Evolutionary conservation across 2,113 vertebrate species (phyloP), one percentile per base, ranked within the genome.

Genomic region (Isurus oxyrinchus): DNA sequence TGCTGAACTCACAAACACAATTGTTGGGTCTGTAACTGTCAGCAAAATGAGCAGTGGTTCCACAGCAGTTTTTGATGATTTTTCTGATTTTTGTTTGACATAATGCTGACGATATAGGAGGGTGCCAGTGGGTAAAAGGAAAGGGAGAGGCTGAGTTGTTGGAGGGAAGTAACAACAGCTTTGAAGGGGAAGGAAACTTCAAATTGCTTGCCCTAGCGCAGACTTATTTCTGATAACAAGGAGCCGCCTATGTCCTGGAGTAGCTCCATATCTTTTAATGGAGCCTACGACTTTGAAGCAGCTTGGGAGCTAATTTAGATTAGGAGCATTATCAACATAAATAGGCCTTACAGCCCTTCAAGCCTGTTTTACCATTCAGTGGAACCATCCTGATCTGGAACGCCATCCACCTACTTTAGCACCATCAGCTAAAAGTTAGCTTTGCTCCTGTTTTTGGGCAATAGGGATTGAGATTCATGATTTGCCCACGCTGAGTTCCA

Each of bases 111-210:
- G 6, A 61, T 40, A 19, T 66, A 40, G 59, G 59, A 94, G 90
- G 90, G 59, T 94, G 35, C n/a, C 90, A 94, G 59, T 63, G 35
- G 21, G 5, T 40, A 7, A 94, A 63, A 94, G 90, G 90, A 94
- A 94, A 63, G 90, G 90, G 90, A 94, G 59, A 63, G 59, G 90
- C 59, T 94, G 59, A 94, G 57, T 94, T 25, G 35, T 63, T 94
- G 59, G 59, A 94, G 90, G 90, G 59, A 94, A 66, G 59, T 5
- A 94, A 63, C 59, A 94, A 94, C n/a, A 84, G 7, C 31, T 40
- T 1, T 19, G n/a, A 94, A 94, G 90, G 59, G 90, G 90, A 94
- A 94, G 90, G 90, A 94, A 94, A 94, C n/a, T 63, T 63, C 90
- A 40, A 94, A 94, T 63, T 63, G 16, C 90, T 63, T 94, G 90